phyloP scores from a whole-genome alignment of 2,888 invertebrate genomes.

The Megaustenia siamemsis region DNA sequence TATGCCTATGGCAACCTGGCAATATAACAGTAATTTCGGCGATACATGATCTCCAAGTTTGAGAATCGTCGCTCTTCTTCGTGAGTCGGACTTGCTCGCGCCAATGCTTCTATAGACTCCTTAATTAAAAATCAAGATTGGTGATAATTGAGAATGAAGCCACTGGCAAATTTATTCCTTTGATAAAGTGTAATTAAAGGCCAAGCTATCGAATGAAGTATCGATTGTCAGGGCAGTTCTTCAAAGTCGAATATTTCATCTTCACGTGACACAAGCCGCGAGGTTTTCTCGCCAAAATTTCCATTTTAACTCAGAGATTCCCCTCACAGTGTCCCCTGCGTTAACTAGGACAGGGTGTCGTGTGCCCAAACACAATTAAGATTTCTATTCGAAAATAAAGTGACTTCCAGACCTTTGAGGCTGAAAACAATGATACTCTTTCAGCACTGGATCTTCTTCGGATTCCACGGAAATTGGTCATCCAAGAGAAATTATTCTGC shows the following conservation, averaged over 20 bases:
- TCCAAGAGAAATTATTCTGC: slow-evolving; percentile 40
- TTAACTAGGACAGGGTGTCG: slow-evolving; percentile 43
- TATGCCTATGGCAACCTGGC: too few relatives aligned
- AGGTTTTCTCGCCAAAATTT: neutral
- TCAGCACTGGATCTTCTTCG: neutral
- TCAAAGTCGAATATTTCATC: slow-evolving; percentile 50
- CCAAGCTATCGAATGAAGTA: slow-evolving; percentile 51
- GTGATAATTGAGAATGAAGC: slow-evolving; percentile 42
- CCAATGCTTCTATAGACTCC: neutral
- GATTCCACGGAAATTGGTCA: slow-evolving; percentile 34
- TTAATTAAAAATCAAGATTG: slow-evolving; percentile 50
- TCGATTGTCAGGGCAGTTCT: slow-evolving; percentile 51
- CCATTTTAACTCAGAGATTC: slow-evolving; percentile 28
- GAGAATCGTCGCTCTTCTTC: neutral
- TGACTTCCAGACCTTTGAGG: slow-evolving; percentile 9
- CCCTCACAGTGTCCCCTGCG: slow-evolving; percentile 5
- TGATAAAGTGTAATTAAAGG: slow-evolving; percentile 54
- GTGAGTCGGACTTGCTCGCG: slow-evolving; percentile 19
- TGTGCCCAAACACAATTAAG: slow-evolving; percentile 48
- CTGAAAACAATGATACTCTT: slow-evolving; percentile 37
- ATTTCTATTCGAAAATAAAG: neutral
- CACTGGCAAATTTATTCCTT: slow-evolving; percentile 53
- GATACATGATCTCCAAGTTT: too few relatives aligned
- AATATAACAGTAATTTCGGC: too few relatives aligned
- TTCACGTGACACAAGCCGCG: slow-evolving; percentile 14